These are phyloP conservation scores for Bovichtus variegatus DNA, from an alignment of 2,797 vertebrate species.

Conservation along the genomic window DNA sequence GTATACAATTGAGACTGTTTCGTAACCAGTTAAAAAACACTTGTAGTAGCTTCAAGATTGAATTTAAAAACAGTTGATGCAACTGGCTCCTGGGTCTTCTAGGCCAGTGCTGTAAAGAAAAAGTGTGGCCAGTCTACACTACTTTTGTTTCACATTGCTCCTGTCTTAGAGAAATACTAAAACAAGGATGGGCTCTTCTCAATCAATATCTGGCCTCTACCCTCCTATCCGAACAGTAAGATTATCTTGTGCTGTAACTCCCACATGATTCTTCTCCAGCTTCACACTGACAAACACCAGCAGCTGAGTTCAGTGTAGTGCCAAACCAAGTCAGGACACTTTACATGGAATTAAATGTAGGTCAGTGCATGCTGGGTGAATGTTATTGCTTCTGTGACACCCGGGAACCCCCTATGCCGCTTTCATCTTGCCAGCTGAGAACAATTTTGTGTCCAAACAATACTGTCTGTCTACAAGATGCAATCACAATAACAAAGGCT, in stretches of 20 bases:
- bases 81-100: neutral
- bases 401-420: neutral
- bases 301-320: constrained; percentile 14
- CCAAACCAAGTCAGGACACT: constrained; percentile 9
- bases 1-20: too few species aligned
- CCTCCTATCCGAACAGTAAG: neutral
- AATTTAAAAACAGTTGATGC: neutral
- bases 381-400: constrained; percentile 15
- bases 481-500: constrained; percentile 41
- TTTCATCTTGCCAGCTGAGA: constrained; percentile 13
- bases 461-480: constrained; percentile 19
- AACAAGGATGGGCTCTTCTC: neutral
- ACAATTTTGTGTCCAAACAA: constrained; percentile 27
- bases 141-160: neutral
- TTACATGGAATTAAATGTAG: constrained; percentile 28
- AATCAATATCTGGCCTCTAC: neutral
- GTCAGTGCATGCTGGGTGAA: constrained; percentile 18
- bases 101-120: neutral
- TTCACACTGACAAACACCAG: constrained; percentile 6
- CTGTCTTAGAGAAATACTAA: neutral
- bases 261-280: neutral
- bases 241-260: neutral
- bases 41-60: too few species aligned
- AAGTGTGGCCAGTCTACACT: neutral
- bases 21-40: too few species aligned